Evolutionary conservation across 1,140 invertebrate genomes (phyloP).

Genomic region (Psix sp.): DNA sequence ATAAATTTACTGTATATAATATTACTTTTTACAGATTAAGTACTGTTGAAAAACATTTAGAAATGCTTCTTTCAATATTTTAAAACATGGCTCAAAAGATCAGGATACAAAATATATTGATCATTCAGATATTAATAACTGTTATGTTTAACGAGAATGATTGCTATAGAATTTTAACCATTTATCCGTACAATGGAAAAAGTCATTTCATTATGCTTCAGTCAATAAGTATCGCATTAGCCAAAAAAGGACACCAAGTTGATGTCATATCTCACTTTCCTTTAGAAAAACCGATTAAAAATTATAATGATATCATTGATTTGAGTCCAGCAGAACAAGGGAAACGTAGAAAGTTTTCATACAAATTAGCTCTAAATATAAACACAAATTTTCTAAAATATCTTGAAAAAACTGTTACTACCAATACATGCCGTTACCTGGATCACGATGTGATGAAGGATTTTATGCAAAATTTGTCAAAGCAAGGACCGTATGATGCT

Average conservation of each 20-base stretch:
- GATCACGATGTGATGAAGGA: conserved; percentile 28
- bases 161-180: conserved; percentile 73
- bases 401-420: conserved; percentile 7
- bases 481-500: conserved; percentile 40
- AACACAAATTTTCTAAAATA: conserved; percentile 18
- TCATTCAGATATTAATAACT: too few relatives aligned
- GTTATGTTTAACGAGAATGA: too few relatives aligned
- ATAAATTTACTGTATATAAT: too few relatives aligned
- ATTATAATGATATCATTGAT: conserved; percentile 62
- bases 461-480: conserved; percentile 47
- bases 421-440: conserved; percentile 22
- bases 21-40: too few relatives aligned
- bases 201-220: conserved; percentile 76
- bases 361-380: conserved; percentile 29
- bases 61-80: too few relatives aligned
- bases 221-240: conserved; percentile 72
- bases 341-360: conserved; percentile 29
- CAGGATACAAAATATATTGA: too few relatives aligned
- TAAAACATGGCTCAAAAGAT: too few relatives aligned
- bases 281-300: conserved; percentile 64
- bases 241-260: conserved; percentile 75
- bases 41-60: too few relatives aligned
- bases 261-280: conserved; percentile 65
- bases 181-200: conserved; percentile 72
- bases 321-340: conserved; percentile 34